Conservation (phyloP, 2,113 vertebrate genomes). For the Condylura cristata region DNA sequence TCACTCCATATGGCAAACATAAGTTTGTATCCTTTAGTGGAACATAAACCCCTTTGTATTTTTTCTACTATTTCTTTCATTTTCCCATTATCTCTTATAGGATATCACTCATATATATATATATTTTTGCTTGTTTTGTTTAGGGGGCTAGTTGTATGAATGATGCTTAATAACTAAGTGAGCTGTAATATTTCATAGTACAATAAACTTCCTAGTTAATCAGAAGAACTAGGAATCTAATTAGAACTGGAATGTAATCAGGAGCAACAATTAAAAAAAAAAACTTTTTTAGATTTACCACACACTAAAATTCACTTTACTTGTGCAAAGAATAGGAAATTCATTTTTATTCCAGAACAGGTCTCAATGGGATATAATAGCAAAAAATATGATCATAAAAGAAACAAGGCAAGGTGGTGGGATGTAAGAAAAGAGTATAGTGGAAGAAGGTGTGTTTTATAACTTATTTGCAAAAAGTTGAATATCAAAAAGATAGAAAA, state of each 20-base stretch:
- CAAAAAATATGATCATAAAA: constrained; percentile 18
- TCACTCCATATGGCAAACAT: background rate
- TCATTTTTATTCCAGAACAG: background rate
- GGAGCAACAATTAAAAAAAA: background rate
- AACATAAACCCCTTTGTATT: background rate
- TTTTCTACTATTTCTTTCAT: background rate
- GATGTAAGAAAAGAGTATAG: background rate
- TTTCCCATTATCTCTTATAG: background rate
- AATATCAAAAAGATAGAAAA: constrained; percentile 12
- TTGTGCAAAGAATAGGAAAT: background rate
- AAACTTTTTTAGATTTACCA: constrained; percentile 24
- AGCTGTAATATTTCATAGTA: background rate
- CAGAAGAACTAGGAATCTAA: background rate
- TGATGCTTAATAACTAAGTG: background rate
- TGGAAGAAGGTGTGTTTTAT: background rate
- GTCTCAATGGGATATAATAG: background rate
- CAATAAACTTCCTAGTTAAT: background rate
- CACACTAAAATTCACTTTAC: background rate
- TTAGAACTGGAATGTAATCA: background rate
- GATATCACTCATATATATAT: background rate
- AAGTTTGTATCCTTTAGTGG: background rate
- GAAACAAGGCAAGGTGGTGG: background rate
- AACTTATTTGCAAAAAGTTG: background rate
- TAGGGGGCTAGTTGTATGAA: background rate
- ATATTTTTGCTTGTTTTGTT: too few species aligned